phyloP scores from a whole-genome alignment of 2,888 invertebrate genomes.

The Catocala sponsa region DNA sequence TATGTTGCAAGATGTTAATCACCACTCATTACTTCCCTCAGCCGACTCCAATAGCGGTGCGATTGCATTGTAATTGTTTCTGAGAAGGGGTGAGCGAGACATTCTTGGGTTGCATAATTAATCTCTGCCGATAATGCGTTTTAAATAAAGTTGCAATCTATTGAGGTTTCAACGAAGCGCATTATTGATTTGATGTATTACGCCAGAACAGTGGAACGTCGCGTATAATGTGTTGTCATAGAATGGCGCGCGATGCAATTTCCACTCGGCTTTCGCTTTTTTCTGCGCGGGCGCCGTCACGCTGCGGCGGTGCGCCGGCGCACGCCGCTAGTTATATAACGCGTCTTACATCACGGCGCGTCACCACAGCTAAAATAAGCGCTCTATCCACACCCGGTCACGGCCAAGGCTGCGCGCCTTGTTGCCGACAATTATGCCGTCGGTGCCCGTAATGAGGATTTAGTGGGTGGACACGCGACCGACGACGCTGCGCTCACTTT shows the following conservation, averaged over 20 bases:
- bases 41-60: slow-evolving; percentile 51
- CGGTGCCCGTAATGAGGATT: slow-evolving; percentile 83
- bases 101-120: slow-evolving; percentile 41
- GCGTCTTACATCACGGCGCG: slow-evolving; percentile 81
- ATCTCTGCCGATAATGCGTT: slow-evolving; percentile 23
- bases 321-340: slow-evolving; percentile 78
- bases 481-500: slow-evolving; percentile 75
- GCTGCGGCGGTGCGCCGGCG: slow-evolving; percentile 65
- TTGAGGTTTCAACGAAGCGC: slow-evolving; percentile 10
- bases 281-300: slow-evolving; percentile 61
- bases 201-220: slow-evolving; percentile 33
- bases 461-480: slow-evolving; percentile 84
- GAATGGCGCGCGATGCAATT: slow-evolving; percentile 63
- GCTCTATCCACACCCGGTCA: slow-evolving; percentile 82
- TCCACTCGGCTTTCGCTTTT: slow-evolving; percentile 84
- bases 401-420: slow-evolving; percentile 85
- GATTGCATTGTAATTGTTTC: slow-evolving; percentile 62
- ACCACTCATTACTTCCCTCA: slow-evolving; percentile 57
- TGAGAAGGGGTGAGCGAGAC: slow-evolving; percentile 50
- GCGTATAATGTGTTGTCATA: slow-evolving; percentile 40
- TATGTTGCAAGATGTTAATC: slow-evolving; percentile 59
- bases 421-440: slow-evolving; percentile 80
- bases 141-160: slow-evolving; percentile 18
- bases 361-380: slow-evolving; percentile 85
- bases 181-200: slow-evolving; percentile 18